Evolutionary conservation across 23 tunicate genomes (phyloP).

Genomic region (Trididemnum nubilum): DNA sequence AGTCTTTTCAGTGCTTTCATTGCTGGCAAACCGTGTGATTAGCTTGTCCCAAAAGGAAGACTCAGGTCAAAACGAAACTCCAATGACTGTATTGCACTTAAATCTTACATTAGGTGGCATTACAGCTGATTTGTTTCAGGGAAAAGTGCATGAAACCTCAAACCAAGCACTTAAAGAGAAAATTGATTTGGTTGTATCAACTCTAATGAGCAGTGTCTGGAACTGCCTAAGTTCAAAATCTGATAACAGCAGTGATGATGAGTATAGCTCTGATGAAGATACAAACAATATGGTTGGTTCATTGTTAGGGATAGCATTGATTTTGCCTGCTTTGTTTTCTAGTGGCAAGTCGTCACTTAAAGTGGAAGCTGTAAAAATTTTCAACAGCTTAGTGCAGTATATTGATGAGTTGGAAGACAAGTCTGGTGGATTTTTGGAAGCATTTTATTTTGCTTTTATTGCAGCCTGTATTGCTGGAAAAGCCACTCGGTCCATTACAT

Average conservation of each 20-base stretch:
- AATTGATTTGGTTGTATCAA: background rate
- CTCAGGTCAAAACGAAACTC: background rate
- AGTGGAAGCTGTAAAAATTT: background rate
- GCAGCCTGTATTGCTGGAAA: conserved; percentile 36
- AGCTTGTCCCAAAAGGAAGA: background rate
- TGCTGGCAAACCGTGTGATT: conserved; percentile 2
- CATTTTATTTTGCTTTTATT: conserved; percentile 9
- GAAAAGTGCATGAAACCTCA: conserved; percentile 13
- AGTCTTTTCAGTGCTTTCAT: background rate
- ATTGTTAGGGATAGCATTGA: background rate
- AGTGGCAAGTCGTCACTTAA: background rate
- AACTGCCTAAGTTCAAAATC: background rate
- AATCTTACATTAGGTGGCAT: conserved; percentile 42
- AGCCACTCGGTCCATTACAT: background rate
- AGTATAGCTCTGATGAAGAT: conserved; percentile 28
- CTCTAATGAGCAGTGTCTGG: background rate
- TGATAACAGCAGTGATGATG: background rate
- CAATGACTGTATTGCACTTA: conserved; percentile 19
- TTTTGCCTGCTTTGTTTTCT: conserved; percentile 8
- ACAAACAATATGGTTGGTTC: conserved; percentile 10
- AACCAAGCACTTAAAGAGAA: background rate
- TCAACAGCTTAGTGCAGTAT: background rate
- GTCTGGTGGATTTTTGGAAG: conserved; percentile 13
- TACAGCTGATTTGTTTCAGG: background rate
- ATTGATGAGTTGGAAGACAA: conserved; percentile 13